phyloP scores from a whole-genome alignment of 2,888 invertebrate genomes.

The Augiades crinisus region DNA sequence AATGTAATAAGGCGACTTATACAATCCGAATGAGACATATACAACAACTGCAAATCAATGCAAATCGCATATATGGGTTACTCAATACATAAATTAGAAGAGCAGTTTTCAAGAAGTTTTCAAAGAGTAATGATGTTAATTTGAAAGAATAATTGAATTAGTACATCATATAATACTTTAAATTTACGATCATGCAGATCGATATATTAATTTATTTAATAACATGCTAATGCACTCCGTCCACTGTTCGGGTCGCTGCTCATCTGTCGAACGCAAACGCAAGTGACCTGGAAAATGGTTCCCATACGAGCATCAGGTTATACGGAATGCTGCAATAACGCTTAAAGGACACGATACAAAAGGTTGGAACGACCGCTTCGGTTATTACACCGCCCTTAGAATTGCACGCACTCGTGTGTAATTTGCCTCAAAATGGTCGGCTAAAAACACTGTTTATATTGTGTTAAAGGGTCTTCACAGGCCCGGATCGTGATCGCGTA shows the following conservation, averaged over 20 bases:
- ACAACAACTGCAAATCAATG: no score
- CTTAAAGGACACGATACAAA: conserved; percentile 2
- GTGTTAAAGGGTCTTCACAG: no score
- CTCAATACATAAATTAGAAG: no score
- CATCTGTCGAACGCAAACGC: conserved; percentile 1
- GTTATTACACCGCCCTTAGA: background rate
- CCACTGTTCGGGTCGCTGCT: background rate
- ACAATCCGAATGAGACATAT: no score
- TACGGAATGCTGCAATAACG: conserved; percentile 4
- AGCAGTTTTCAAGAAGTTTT: no score
- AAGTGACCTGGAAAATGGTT: conserved; percentile 10
- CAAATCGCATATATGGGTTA: no score
- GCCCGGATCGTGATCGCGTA: no score
- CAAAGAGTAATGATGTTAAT: no score
- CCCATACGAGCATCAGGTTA: conserved; percentile 7
- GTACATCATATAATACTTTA: background rate
- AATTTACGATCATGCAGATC: background rate
- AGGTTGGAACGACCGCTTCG: background rate
- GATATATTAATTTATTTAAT: background rate
- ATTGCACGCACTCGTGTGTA: background rate
- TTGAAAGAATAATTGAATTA: no score
- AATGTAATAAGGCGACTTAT: no score
- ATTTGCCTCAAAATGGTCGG: background rate
- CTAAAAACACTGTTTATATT: no score
- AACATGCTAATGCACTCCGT: background rate